Evolutionary conservation across 2,797 vertebrate species (phyloP).

Genomic region (Fistularia commersonii): DNA sequence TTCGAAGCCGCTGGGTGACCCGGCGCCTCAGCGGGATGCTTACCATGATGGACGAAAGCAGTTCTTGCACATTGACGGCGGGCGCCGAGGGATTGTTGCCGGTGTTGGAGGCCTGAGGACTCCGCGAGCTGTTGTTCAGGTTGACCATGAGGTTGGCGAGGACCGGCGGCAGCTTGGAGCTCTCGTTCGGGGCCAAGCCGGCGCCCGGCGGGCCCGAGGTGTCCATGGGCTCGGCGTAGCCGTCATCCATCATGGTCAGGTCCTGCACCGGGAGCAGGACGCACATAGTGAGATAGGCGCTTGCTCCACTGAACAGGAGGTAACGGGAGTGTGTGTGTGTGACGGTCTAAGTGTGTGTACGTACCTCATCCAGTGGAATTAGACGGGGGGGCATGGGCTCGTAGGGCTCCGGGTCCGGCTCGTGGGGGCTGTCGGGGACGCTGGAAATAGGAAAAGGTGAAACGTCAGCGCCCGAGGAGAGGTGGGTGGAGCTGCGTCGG

Average conservation of each 20-base stretch:
- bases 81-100: conserved; percentile 58
- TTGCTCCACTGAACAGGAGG: neutral
- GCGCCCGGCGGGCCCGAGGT: conserved; percentile 45
- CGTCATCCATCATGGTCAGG: conserved; percentile 77
- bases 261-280: conserved; percentile 70
- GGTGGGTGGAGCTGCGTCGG: too few species aligned
- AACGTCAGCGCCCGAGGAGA: too few species aligned
- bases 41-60: conserved; percentile 94
- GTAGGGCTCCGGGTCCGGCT: conserved; percentile 90
- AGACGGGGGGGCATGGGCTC: conserved; percentile 89
- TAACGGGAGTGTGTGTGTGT: neutral
- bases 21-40: neutral
- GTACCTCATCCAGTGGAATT: conserved; percentile 93
- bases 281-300: neutral
- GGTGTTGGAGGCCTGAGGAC: conserved; percentile 67
- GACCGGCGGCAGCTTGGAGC: conserved; percentile 87
- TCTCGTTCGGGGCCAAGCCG: conserved; percentile 67
- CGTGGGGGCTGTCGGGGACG: conserved; percentile 85
- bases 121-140: conserved; percentile 75
- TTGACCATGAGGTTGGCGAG: conserved; percentile 93
- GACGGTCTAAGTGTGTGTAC: neutral
- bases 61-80: conserved; percentile 88
- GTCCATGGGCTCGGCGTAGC: conserved; percentile 80
- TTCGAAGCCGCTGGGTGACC: too few species aligned
- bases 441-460: conserved; percentile 34